Base-by-base conservation (phyloP, 2,888 invertebrate species). In the Macrostomum cliftonense region DNA sequence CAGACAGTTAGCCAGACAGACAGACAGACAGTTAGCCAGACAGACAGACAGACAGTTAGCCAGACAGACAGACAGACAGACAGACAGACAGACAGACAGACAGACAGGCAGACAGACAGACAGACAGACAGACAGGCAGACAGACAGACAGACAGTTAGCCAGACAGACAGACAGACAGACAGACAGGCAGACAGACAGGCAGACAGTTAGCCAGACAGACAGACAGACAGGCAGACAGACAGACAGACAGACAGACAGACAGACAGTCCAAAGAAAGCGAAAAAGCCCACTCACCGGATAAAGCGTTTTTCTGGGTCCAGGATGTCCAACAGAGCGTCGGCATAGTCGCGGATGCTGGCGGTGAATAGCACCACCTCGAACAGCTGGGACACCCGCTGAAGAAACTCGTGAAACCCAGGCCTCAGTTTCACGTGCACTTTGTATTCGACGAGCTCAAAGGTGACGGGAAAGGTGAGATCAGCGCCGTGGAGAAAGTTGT, bases 321-420 rank as follows among this genome's bases (percentile, higher is more conserved):
- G 74, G 49, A 91, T 72, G 73, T 93, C 87, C 61, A 91, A 77
- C 56, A 93, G 76, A 56, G 88, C 81, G 69, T 91, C 87, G 0
- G 91, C 91, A 67, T 91, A 93, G 42, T 91, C 86, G 45, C 87
- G 77, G 73, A 91, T 91, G 63, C 86, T 86, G 40, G 91, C 91
- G 0, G 91, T 93, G 75, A 93, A 93, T 49, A 91, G 73, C 47
- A 89, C 88, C 20, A 91, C 87, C 71, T 91, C 89, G 72, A 83
- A 91, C 52, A 81, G 67, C 9, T 81, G 78, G 0, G 87, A 83
- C 39, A 88, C 82, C 52, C 80, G 78, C 60, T 88, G 83, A 58
- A 93, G 76, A 72, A 93, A 93, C 73, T 89, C 87, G 11, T 81
- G 78, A 71, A 89, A 86, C 69, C 78, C 83, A 0, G 91, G 91